A percentile compares a stretch with the other conserved stretches of the same genome.
Evolutionary conservation across 2,797 vertebrate genomes (phyloP).

Genomic region (Poecilia velifera): DNA sequence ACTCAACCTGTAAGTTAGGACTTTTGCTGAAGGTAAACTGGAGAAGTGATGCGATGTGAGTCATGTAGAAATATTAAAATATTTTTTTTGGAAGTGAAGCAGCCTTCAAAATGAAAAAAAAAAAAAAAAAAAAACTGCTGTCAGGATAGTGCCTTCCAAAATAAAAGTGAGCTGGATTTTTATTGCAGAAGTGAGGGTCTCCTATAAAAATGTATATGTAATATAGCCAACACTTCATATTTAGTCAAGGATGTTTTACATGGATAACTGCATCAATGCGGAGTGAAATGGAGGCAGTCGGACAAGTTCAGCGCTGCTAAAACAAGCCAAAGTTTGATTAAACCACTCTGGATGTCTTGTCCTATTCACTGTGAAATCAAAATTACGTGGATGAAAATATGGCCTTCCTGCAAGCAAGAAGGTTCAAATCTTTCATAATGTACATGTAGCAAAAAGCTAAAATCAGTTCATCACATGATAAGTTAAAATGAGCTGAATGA

Average conservation of each 20-base stretch:
- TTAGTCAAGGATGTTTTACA: neutral
- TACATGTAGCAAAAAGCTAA: no score
- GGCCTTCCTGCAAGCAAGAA: no score
- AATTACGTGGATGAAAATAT: no score
- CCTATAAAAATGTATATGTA: neutral
- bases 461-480: no score
- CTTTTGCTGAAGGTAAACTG: neutral
- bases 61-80: neutral
- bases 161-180: neutral
- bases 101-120: neutral
- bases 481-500: no score
- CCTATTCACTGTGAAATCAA: no score
- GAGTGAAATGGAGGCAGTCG: neutral
- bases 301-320: neutral
- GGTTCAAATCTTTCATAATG: no score
- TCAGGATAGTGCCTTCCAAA: neutral
- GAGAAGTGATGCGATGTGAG: neutral
- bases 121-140: neutral
- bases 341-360: neutral
- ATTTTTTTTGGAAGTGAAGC: neutral
- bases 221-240: neutral
- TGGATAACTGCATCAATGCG: neutral
- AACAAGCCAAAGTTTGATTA: neutral
- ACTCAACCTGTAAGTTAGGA: constrained; percentile 4
- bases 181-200: neutral